phyloP scores from a whole-genome alignment of 2,113 vertebrate species.

The Aptenodytes forsteri region DNA sequence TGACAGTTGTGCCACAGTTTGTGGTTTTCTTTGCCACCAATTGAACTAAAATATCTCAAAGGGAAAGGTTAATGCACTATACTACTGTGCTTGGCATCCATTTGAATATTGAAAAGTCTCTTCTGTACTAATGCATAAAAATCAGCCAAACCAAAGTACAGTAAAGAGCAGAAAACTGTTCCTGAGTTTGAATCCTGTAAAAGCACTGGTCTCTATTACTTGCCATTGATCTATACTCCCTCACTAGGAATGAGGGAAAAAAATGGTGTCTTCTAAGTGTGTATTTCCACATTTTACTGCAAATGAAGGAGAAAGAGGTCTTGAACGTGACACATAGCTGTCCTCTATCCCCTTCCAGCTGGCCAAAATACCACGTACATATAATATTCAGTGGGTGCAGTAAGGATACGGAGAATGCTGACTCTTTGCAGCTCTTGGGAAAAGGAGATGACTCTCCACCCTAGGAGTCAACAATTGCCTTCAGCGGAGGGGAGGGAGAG shows the following conservation, averaged over 20 bases:
- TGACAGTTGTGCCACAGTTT: slow-evolving; percentile 62
- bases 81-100: slow-evolving; percentile 48
- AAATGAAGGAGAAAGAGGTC: background rate
- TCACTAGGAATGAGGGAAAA: background rate
- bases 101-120: slow-evolving; percentile 56
- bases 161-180: slow-evolving; percentile 6
- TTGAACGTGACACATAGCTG: background rate
- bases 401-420: fast-evolving
- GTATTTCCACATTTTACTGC: background rate
- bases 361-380: background rate
- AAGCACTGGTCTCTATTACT: background rate
- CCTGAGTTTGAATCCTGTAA: background rate
- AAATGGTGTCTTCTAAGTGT: background rate
- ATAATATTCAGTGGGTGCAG: background rate
- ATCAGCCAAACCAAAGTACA: slow-evolving; percentile 17
- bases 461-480: background rate
- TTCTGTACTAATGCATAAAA: slow-evolving; percentile 42
- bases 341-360: background rate
- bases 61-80: slow-evolving; percentile 63
- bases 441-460: background rate
- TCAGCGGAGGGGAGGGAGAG: fast-evolving
- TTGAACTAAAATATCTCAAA: slow-evolving; percentile 64
- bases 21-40: slow-evolving; percentile 61
- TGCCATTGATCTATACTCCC: background rate
- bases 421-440: background rate